A percentile compares a stretch with the other conserved stretches of the same genome.
These are phyloP conservation scores for Acanthiza pusilla DNA, from an alignment of 2,797 vertebrate species.

Conservation along the genomic window DNA sequence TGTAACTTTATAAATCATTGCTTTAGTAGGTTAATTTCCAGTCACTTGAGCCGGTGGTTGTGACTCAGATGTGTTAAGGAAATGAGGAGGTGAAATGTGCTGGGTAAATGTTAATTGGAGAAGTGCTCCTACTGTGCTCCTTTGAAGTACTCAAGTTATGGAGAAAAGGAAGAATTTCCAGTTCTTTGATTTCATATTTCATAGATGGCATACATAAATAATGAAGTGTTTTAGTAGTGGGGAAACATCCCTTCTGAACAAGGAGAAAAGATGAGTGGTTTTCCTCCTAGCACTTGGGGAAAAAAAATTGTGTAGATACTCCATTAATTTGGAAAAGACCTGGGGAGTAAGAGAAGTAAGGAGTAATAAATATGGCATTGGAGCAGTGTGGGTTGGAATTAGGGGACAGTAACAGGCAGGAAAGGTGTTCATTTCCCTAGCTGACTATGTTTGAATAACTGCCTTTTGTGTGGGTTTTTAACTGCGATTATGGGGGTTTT, in stretches of 20 bases:
- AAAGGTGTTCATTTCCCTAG: not conserved
- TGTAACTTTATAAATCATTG: not conserved
- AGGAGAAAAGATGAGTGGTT: not conserved
- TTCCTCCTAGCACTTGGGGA: not conserved
- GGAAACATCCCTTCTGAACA: not conserved
- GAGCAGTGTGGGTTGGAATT: not conserved
- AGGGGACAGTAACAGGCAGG: not conserved
- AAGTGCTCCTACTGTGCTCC: not conserved
- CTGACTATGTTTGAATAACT: not conserved
- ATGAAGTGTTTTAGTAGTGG: not conserved
- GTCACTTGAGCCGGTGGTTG: not conserved
- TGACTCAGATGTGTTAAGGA: slow-evolving; percentile 1
- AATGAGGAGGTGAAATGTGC: slow-evolving; percentile 35
- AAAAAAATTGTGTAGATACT: not conserved
- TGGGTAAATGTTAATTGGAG: slow-evolving; percentile 41
- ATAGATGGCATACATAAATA: not conserved
- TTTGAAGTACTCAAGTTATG: not conserved
- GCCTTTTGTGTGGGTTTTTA: not conserved
- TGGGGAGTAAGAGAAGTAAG: not conserved
- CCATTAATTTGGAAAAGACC: not conserved
- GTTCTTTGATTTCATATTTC: not conserved
- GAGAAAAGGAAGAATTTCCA: not conserved
- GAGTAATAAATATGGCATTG: not conserved
- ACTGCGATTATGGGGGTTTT: accelerated
- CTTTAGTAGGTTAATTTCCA: not conserved